A percentile compares a stretch with the other conserved stretches of the same genome.
Evolutionary conservation across 2,888 invertebrate genomes (phyloP).

Genomic region (Odontomyia ornata): DNA sequence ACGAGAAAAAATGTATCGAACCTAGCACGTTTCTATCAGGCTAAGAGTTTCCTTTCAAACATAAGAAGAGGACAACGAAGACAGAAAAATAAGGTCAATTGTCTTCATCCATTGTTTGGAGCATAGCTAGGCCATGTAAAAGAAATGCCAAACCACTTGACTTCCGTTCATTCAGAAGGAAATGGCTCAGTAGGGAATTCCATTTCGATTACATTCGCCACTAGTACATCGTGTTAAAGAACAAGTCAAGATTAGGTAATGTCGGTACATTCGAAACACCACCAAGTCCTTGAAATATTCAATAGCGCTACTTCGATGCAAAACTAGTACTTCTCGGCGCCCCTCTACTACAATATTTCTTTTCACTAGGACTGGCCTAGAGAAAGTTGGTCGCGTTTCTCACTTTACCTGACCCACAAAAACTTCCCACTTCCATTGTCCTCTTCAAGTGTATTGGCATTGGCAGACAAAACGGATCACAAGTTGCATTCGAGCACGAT

Average conservation of each 20-base stretch:
- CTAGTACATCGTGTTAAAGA: background rate
- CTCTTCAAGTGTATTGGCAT: slow-evolving; percentile 40
- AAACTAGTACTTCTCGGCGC: slow-evolving; percentile 28
- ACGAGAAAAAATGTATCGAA: background rate
- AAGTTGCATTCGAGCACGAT: slow-evolving; percentile 40
- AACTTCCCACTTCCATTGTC: slow-evolving; percentile 32
- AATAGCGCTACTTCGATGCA: slow-evolving; percentile 34
- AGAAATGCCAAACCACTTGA: slow-evolving; percentile 15
- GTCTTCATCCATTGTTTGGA: slow-evolving; percentile 36
- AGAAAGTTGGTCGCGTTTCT: slow-evolving; percentile 36
- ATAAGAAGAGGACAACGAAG: too few relatives aligned
- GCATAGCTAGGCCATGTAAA: slow-evolving; percentile 1
- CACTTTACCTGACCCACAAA: slow-evolving; percentile 34
- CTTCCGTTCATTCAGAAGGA: background rate
- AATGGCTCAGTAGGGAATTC: slow-evolving; percentile 1
- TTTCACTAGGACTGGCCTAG: slow-evolving; percentile 18
- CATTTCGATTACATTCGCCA: slow-evolving; percentile 20
- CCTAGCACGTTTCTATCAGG: slow-evolving; percentile 24
- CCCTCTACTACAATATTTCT: slow-evolving; percentile 2
- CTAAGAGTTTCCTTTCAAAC: slow-evolving; percentile 18
- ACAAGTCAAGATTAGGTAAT: slow-evolving; percentile 10
- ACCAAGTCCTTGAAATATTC: slow-evolving; percentile 43
- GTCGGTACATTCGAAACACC: slow-evolving; percentile 28
- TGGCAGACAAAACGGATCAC: slow-evolving; percentile 39
- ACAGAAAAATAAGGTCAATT: slow-evolving; percentile 48